These are phyloP conservation scores for Nibea albiflora DNA, from an alignment of 2,113 vertebrate species.

Conservation along the genomic window DNA sequence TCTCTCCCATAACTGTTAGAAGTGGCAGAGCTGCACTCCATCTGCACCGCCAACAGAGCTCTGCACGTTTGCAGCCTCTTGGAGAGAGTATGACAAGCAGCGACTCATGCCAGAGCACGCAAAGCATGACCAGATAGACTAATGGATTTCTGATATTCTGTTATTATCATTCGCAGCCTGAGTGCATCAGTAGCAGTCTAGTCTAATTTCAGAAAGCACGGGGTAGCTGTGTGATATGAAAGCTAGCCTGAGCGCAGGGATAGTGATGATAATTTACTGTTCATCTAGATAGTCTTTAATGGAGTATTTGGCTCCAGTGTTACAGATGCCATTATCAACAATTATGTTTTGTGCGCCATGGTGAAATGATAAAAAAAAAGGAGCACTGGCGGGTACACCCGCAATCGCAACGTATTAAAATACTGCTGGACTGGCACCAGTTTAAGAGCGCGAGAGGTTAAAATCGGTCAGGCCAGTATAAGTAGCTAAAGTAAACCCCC, in stretches of 20 bases:
- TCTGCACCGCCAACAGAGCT: slow-evolving; percentile 33
- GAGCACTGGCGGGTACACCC: slow-evolving; percentile 7
- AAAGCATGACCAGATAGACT: slow-evolving; percentile 57
- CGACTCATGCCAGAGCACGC: slow-evolving; percentile 33
- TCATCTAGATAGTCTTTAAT: slow-evolving; percentile 70
- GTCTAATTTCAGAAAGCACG: slow-evolving; percentile 50
- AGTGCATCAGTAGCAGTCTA: slow-evolving; percentile 56
- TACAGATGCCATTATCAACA: slow-evolving; percentile 72
- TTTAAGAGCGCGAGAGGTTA: background rate
- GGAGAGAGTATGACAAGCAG: slow-evolving; percentile 49
- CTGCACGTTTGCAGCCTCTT: slow-evolving; percentile 33
- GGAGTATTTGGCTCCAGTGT: slow-evolving; percentile 72
- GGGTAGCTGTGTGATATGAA: slow-evolving; percentile 5
- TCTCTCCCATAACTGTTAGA: slow-evolving; percentile 48
- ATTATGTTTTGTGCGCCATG: slow-evolving; percentile 61
- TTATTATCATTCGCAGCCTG: slow-evolving; percentile 59
- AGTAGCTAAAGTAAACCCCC: background rate
- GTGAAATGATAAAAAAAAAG: slow-evolving; percentile 55
- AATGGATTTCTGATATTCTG: slow-evolving; percentile 71
- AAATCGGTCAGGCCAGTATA: slow-evolving; percentile 2
- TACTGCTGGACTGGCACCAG: slow-evolving; percentile 38
- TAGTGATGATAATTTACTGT: slow-evolving; percentile 57
- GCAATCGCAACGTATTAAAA: slow-evolving; percentile 25
- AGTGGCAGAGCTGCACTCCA: slow-evolving; percentile 43
- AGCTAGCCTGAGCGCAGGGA: slow-evolving; percentile 17